Percentiles rank a stretch among this genome's conserved stretches.
phyloP scores from a whole-genome alignment of 2,888 invertebrate genomes.

The Sesia bembeciformis region DNA sequence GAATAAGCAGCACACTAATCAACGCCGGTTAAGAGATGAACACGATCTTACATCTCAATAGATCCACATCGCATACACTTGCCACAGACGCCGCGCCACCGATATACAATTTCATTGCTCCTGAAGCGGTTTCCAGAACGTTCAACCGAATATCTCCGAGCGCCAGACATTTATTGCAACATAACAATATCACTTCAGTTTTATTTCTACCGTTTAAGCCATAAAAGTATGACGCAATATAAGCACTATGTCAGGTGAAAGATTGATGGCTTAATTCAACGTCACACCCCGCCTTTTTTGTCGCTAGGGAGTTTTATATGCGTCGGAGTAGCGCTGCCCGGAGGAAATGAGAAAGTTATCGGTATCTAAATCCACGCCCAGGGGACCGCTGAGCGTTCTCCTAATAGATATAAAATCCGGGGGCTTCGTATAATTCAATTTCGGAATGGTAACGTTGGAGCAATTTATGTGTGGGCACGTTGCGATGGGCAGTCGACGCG shows the following conservation, averaged over 20 bases:
- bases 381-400: constrained; percentile 54
- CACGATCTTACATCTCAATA: background rate
- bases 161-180: background rate
- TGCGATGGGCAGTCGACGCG: constrained; percentile 6
- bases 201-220: constrained; percentile 4
- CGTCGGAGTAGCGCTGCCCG: constrained; percentile 42
- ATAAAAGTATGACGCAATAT: constrained; percentile 33
- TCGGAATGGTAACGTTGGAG: constrained; percentile 31
- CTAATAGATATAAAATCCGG: constrained; percentile 69
- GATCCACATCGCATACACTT: background rate
- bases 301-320: constrained; percentile 38
- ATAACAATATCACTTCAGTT: background rate
- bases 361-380: constrained; percentile 61
- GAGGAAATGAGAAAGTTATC: constrained; percentile 72
- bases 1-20: background rate
- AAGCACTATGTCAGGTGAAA: constrained; percentile 39
- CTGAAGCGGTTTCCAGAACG: background rate
- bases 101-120: background rate
- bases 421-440: constrained; percentile 64
- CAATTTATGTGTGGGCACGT: constrained; percentile 49
- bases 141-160: background rate
- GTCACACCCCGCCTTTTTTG: constrained; percentile 32
- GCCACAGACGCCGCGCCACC: background rate
- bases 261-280: constrained; percentile 49
- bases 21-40: background rate